These are phyloP conservation scores for Isoperla grammatica DNA, from an alignment of 2,888 invertebrate species.

Conservation along the genomic window DNA sequence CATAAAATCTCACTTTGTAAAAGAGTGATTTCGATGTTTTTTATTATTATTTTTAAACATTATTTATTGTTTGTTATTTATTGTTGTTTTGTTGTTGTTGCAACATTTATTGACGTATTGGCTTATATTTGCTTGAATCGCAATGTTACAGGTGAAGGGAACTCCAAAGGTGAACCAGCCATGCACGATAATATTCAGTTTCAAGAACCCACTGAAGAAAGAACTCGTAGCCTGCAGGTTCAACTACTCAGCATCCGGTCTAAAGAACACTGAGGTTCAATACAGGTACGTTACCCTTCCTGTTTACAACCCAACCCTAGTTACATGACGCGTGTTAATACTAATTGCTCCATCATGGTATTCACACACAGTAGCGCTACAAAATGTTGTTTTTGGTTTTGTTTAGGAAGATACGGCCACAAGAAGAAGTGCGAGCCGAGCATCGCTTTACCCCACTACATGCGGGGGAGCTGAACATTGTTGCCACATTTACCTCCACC, in stretches of 20 bases:
- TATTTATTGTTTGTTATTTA: too few species aligned
- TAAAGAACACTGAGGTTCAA: constrained; percentile 54
- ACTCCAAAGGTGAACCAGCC: constrained; percentile 54
- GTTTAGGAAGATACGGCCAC: constrained; percentile 49
- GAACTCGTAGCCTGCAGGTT: constrained; percentile 61
- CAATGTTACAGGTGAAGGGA: constrained; percentile 53
- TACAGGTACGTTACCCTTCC: constrained; percentile 43
- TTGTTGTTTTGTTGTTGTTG: neutral
- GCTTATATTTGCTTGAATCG: too few species aligned
- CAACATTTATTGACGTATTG: too few species aligned
- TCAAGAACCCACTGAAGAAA: constrained; percentile 64
- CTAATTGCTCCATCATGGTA: neutral
- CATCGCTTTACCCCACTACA: constrained; percentile 58
- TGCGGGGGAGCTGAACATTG: constrained; percentile 58
- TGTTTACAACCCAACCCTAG: too few species aligned
- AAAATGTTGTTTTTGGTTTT: constrained; percentile 4
- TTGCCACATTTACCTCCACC: constrained; percentile 64
- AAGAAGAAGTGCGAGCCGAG: constrained; percentile 49
- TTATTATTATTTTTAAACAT: too few species aligned
- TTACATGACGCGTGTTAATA: constrained; percentile 1
- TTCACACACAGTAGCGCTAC: neutral
- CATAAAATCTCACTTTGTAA: too few species aligned
- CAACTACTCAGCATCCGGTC: constrained; percentile 63
- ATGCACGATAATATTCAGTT: constrained; percentile 52
- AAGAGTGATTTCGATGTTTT: too few species aligned